Conservation (phyloP, 1,140 invertebrate genomes). For the Battus philenor region DNA sequence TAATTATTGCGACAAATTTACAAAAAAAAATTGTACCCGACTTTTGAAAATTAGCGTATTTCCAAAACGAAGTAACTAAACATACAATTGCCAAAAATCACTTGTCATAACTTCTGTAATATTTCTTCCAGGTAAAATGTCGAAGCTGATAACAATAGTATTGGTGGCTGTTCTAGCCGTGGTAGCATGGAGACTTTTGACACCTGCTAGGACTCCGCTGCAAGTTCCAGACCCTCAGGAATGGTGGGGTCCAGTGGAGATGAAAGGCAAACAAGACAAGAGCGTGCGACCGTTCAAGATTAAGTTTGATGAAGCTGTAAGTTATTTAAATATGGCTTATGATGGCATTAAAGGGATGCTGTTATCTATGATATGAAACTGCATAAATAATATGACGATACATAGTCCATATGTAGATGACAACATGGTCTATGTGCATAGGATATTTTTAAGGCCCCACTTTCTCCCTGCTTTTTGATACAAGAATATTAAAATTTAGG, state of each 20-base stretch:
- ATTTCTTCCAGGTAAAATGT: too few species aligned
- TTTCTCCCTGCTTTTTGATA: too few species aligned
- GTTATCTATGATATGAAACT: background rate
- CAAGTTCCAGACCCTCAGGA: conserved; percentile 26
- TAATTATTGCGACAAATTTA: too few species aligned
- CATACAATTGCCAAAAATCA: too few species aligned
- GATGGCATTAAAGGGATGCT: background rate
- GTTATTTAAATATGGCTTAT: background rate
- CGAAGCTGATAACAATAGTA: background rate
- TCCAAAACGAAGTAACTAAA: too few species aligned
- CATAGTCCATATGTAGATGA: background rate
- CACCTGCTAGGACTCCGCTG: conserved; percentile 16
- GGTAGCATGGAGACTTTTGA: conserved; percentile 4
- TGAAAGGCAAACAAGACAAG: conserved; percentile 18
- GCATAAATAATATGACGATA: background rate
- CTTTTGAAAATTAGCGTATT: too few species aligned
- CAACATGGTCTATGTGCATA: too few species aligned
- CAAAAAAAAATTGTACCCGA: too few species aligned
- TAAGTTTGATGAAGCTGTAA: conserved; percentile 28
- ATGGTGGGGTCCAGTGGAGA: conserved; percentile 28
- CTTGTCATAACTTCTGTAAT: too few species aligned
- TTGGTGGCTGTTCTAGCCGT: background rate
- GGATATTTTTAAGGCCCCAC: too few species aligned
- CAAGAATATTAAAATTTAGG: too few species aligned
- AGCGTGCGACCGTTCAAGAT: conserved; percentile 27